Evolutionary conservation across 2,797 vertebrate genomes (phyloP).

Genomic region (Scomberomorus guttatus): DNA sequence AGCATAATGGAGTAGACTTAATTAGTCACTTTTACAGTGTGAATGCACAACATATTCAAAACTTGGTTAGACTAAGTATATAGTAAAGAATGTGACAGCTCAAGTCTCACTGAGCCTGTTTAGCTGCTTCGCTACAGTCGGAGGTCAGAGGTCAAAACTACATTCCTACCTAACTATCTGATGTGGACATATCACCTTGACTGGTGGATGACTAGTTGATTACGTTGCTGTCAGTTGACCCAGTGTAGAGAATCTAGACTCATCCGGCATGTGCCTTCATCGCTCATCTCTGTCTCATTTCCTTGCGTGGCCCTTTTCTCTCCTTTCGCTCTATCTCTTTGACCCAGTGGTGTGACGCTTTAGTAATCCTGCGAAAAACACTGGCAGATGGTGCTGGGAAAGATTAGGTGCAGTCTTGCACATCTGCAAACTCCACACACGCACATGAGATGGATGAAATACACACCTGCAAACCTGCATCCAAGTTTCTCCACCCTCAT

Average conservation of each 20-base stretch:
- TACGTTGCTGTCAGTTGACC: neutral
- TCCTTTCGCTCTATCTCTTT: conserved; percentile 35
- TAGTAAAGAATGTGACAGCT: conserved; percentile 16
- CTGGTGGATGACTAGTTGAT: neutral
- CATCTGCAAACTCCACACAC: conserved; percentile 65
- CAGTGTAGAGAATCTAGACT: neutral
- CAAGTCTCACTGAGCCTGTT: conserved; percentile 37
- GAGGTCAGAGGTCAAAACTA: neutral
- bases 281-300: conserved; percentile 36
- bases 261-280: neutral
- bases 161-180: neutral
- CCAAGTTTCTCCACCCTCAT: conserved; percentile 7
- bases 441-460: conserved; percentile 7
- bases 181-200: neutral
- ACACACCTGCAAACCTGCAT: conserved; percentile 37
- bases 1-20: no score
- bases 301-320: conserved; percentile 18
- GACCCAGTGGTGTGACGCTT: conserved; percentile 54
- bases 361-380: conserved; percentile 76
- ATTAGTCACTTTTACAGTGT: neutral
- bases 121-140: neutral
- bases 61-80: neutral
- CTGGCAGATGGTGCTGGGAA: conserved; percentile 73
- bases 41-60: neutral
- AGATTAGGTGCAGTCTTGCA: conserved; percentile 72